Evolutionary conservation across 2,113 vertebrate species (phyloP).

Genomic region (Labeo catla): DNA sequence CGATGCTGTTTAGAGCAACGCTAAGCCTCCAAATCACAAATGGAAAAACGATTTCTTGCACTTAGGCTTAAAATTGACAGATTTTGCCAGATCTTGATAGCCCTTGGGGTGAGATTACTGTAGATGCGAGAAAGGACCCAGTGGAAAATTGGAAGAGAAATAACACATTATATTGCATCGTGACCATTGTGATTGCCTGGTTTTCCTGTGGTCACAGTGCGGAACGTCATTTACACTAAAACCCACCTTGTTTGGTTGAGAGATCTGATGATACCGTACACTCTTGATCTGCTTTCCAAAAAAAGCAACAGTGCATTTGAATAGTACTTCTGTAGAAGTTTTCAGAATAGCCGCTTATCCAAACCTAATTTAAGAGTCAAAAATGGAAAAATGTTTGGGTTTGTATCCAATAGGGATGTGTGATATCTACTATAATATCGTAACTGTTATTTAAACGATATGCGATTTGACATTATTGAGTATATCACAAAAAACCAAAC

Average conservation of each 20-base stretch:
- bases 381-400: no score
- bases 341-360: neutral
- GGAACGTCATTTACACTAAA: conserved; percentile 5
- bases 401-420: no score
- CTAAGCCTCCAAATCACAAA: neutral
- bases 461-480: no score
- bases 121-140: neutral
- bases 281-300: conserved; percentile 23
- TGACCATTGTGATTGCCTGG: conserved; percentile 1
- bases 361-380: neutral
- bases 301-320: neutral
- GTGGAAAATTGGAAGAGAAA: conserved; percentile 28
- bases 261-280: neutral
- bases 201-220: conserved; percentile 21
- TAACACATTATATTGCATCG: conserved; percentile 21
- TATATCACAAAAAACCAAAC: no score
- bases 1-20: neutral
- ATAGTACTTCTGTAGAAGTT: neutral
- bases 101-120: conserved; percentile 33
- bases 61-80: conserved; percentile 23
- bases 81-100: conserved; percentile 19
- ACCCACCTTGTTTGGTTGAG: conserved; percentile 6
- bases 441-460: no score
- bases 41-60: neutral
- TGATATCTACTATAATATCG: no score